Conservation (phyloP, 2,888 invertebrate genomes). For the Alviniconcha strummeri region DNA sequence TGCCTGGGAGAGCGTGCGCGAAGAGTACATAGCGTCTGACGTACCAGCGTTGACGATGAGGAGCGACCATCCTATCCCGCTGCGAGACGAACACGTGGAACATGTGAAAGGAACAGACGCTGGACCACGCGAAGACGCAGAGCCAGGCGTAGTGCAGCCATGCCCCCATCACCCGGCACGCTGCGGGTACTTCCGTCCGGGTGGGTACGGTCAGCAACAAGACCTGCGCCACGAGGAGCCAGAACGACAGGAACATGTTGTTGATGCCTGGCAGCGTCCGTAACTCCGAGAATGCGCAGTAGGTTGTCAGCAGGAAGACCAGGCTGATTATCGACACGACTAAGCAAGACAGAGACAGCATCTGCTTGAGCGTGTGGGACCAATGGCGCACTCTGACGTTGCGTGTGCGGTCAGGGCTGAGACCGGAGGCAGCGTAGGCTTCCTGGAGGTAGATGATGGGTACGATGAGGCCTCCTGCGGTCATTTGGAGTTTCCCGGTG, state of each 20-base stretch:
- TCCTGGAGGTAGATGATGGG: background rate
- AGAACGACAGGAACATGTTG: conserved; percentile 45
- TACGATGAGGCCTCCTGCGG: background rate
- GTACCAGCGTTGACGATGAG: conserved; percentile 23
- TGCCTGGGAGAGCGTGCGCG: conserved; percentile 11
- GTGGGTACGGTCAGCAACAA: conserved; percentile 37
- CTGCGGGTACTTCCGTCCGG: conserved; percentile 20
- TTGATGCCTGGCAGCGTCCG: conserved; percentile 49
- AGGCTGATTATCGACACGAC: conserved; percentile 24
- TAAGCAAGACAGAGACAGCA: conserved; percentile 2
- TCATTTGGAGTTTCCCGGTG: background rate
- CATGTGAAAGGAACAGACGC: conserved; percentile 52
- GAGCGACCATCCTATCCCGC: conserved; percentile 5
- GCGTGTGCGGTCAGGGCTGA: background rate
- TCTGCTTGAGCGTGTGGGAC: background rate
- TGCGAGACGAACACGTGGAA: conserved; percentile 43
- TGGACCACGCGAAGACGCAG: conserved; percentile 42
- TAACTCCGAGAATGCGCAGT: conserved; percentile 40
- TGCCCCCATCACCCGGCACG: conserved; percentile 45
- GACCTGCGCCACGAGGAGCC: conserved; percentile 44
- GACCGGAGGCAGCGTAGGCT: background rate
- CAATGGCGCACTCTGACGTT: too few relatives aligned
- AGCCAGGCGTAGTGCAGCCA: conserved; percentile 50
- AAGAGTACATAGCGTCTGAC: conserved; percentile 31
- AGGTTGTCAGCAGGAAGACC: conserved; percentile 34